Percentiles rank a stretch among this genome's conserved stretches.
Evolutionary conservation across 2,888 invertebrate genomes (phyloP).

Genomic region (Nyleta sp.): DNA sequence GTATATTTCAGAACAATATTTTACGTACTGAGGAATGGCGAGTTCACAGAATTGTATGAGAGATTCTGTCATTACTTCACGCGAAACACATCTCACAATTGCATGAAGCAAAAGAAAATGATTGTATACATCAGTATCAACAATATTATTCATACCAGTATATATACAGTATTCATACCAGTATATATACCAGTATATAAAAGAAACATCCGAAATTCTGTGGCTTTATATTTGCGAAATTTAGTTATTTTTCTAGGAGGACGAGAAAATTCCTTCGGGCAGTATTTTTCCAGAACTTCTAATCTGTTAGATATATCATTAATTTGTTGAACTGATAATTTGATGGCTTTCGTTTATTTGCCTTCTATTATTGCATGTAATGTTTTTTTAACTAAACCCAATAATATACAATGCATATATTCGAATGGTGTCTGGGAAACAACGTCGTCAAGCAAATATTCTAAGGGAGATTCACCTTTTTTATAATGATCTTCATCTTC

Average conservation of each 20-base stretch:
- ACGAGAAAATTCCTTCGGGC: slow-evolving; percentile 47
- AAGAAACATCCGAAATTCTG: slow-evolving; percentile 29
- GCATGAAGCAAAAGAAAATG: slow-evolving; percentile 20
- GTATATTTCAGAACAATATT: too few relatives aligned
- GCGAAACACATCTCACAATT: too few relatives aligned
- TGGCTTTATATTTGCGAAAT: slow-evolving; percentile 39
- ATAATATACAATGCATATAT: slow-evolving; percentile 47
- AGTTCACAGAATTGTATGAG: too few relatives aligned
- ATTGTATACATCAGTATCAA: too few relatives aligned
- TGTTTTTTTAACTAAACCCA: slow-evolving; percentile 48
- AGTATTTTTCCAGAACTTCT: slow-evolving; percentile 11
- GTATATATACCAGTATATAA: slow-evolving; percentile 26
- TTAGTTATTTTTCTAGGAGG: slow-evolving; percentile 7
- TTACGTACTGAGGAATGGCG: too few relatives aligned
- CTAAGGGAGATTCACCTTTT: slow-evolving; percentile 43
- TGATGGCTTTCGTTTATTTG: slow-evolving; percentile 9
- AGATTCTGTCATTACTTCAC: neutral
- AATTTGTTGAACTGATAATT: slow-evolving; percentile 9
- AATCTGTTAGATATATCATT: slow-evolving; percentile 14
- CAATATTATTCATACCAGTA: too few relatives aligned
- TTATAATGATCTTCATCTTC: slow-evolving; percentile 52
- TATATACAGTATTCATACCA: too few relatives aligned
- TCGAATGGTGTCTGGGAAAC: slow-evolving; percentile 54
- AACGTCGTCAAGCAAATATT: slow-evolving; percentile 23
- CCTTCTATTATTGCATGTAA: slow-evolving; percentile 34